Conservation (phyloP, 1,140 invertebrate genomes). For the Magallana ariakensis region DNA sequence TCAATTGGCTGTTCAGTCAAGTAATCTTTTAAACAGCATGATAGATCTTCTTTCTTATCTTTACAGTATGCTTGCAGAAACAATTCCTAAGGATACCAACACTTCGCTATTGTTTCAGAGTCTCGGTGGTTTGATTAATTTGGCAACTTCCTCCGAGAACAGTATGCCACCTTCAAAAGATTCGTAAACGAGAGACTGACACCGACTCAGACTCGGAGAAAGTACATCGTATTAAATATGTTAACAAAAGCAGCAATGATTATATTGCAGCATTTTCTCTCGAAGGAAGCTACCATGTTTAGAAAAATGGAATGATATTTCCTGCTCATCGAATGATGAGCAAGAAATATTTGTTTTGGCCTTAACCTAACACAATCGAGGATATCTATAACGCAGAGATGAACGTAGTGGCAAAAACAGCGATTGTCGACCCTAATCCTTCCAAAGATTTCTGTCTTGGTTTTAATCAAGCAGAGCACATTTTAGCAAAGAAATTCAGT, state of each 20-base stretch:
- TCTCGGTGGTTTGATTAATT: background rate
- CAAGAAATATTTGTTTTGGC: constrained; percentile 15
- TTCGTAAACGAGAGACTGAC: too few species aligned
- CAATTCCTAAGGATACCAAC: background rate
- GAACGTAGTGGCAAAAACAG: constrained; percentile 41
- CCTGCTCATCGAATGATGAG: background rate
- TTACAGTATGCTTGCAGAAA: background rate
- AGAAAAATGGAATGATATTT: constrained; percentile 35
- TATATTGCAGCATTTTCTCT: constrained; percentile 47
- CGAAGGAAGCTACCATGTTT: background rate
- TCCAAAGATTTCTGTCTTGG: constrained; percentile 40
- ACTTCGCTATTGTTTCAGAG: background rate
- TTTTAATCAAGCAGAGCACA: constrained; percentile 40
- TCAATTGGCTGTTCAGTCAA: background rate
- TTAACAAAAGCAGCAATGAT: constrained; percentile 35
- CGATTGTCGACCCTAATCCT: background rate
- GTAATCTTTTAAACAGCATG: background rate
- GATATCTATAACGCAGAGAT: constrained; percentile 7
- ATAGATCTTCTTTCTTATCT: background rate
- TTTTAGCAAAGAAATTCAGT: background rate
- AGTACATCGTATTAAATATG: background rate
- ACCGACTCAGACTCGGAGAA: too few species aligned
- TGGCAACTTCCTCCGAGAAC: background rate
- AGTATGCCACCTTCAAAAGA: background rate
- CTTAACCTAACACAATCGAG: background rate